Conservation (phyloP, 2,888 invertebrate species). For the Cynaeus angustus region DNA sequence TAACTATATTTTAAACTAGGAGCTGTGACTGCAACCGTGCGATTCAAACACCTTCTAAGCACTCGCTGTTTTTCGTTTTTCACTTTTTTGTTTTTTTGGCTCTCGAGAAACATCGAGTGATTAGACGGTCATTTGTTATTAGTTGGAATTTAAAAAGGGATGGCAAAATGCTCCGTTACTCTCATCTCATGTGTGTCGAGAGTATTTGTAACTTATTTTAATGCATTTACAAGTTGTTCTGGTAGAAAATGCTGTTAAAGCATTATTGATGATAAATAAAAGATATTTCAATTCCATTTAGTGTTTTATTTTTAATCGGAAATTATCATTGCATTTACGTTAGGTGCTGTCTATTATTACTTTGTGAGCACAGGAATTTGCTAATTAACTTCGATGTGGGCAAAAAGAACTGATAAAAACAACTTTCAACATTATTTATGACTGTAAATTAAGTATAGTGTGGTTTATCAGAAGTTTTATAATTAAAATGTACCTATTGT, state of each 20-base stretch:
- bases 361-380: background rate
- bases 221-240: slow-evolving; percentile 68
- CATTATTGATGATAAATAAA: slow-evolving; percentile 59
- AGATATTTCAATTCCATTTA: slow-evolving; percentile 53
- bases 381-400: slow-evolving; percentile 16
- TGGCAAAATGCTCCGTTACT: slow-evolving; percentile 68
- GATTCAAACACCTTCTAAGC: slow-evolving; percentile 38
- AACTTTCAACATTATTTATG: slow-evolving; percentile 5
- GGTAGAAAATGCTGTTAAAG: slow-evolving; percentile 62
- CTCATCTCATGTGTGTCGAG: slow-evolving; percentile 60
- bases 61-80: slow-evolving; percentile 3
- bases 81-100: slow-evolving; percentile 24
- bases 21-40: slow-evolving; percentile 71
- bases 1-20: slow-evolving; percentile 55
- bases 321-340: background rate
- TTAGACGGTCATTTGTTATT: slow-evolving; percentile 53
- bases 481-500: slow-evolving; percentile 9
- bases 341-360: background rate
- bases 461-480: slow-evolving; percentile 6
- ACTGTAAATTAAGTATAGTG: slow-evolving; percentile 1
- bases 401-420: slow-evolving; percentile 16
- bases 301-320: slow-evolving; percentile 16
- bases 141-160: slow-evolving; percentile 63
- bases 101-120: slow-evolving; percentile 39
- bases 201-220: slow-evolving; percentile 63